Base-by-base conservation (phyloP, 2,888 invertebrate genomes). In the Stictocephala bisonia region DNA sequence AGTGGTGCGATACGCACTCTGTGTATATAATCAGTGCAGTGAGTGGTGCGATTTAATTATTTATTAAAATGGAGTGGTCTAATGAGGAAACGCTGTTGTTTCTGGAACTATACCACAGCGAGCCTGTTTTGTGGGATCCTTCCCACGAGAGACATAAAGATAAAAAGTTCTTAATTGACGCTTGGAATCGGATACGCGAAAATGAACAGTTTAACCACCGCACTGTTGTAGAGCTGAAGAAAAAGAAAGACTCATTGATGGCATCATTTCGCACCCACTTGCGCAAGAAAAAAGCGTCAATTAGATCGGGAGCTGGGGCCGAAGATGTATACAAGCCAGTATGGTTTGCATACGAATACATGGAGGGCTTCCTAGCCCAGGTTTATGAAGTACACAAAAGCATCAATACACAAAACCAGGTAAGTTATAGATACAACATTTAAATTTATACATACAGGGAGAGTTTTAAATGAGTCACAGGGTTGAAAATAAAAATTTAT, bases 321-420 rank as follows among this genome's bases (percentile, higher is more conserved):
- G 68, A 53, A 53, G 75, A 76, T 22, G 58, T 81, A 79, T 85
- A 84, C 80, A 83, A 81, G 15, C 83, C 84, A 22, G 81, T 82
- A 71, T 86, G 86, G 86, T 86, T 86, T 74, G 85, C 85, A 6
- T 86, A 82, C 81, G 79, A 82, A 7, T 74, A 80, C n/a, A 85
- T 86, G 85, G 84, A 84, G 80, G 83, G 83, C 82, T 86, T 86
- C 74, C 75, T 79, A 68, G 20, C 73, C 73, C 74, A 73, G 72
- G 72, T 78, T 58, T 76, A 78, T 71, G 73, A 74, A 77, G 72
- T 74, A n/a, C 26, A 26, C 7, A 0, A 22, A 72, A 76, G 74
- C 26, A 73, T 78, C 71, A 78, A 78, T 72, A 78, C 77, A 24
- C 29, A 60, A 44, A 22, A 60, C 22, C 51, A 20, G 3, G 60